phyloP scores from a whole-genome alignment of 2,888 invertebrate genomes.

The Ochropacha duplaris region DNA sequence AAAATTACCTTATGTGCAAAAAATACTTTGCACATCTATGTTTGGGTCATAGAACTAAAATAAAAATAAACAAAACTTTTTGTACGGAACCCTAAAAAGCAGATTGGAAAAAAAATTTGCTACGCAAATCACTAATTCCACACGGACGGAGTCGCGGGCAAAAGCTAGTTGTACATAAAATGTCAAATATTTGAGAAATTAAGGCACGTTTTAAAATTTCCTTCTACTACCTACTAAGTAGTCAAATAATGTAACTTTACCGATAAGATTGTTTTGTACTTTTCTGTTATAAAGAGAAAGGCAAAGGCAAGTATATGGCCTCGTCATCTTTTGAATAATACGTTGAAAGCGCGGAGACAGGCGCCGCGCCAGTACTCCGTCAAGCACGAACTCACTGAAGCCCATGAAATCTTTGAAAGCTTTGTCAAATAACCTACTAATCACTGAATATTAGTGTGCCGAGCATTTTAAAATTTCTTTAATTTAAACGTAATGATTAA shows the following conservation, averaged over 20 bases:
- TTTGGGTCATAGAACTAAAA: no score
- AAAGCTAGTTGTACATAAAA: no score
- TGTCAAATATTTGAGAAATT: background rate
- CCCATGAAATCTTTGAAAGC: constrained; percentile 2
- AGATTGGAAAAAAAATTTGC: no score
- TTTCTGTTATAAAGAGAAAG: background rate
- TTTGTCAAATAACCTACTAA: background rate
- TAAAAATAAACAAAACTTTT: no score
- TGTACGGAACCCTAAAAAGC: no score
- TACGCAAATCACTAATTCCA: no score
- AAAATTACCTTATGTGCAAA: no score
- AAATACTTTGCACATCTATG: no score
- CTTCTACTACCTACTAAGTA: no score
- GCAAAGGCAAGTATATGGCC: background rate
- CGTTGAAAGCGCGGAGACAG: background rate
- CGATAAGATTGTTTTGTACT: background rate
- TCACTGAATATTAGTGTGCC: background rate
- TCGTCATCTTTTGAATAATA: background rate
- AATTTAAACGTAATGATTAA: no score
- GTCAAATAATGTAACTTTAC: background rate
- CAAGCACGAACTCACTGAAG: constrained; percentile 2
- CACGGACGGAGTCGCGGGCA: no score
- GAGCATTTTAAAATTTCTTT: background rate
- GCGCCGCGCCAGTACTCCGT: constrained; percentile 1
- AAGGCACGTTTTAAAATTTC: no score